phyloP scores from a whole-genome alignment of 2,888 invertebrate genomes.

The Cartodere bifasciata region DNA sequence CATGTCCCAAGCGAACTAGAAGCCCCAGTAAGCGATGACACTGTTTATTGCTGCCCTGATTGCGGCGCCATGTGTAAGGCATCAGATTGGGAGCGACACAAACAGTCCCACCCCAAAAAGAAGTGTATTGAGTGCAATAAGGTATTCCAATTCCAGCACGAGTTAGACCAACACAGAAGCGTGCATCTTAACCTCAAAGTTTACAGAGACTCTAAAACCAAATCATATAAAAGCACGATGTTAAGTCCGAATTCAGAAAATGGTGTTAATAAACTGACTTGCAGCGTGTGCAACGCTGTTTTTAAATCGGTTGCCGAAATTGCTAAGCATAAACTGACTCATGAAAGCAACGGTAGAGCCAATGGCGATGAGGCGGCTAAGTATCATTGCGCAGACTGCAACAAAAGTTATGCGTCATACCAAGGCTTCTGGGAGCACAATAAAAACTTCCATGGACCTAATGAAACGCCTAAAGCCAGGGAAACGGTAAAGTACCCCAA shows the following conservation, averaged over 20 bases:
- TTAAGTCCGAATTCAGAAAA: conserved; percentile 36
- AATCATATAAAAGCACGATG: conserved; percentile 43
- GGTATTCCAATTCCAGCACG: conserved; percentile 45
- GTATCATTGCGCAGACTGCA: conserved; percentile 43
- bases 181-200: conserved; percentile 53
- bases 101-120: conserved; percentile 42
- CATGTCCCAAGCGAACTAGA: conserved; percentile 32
- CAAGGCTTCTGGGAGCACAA: conserved; percentile 29
- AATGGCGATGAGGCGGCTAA: conserved; percentile 38
- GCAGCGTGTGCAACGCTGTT: conserved; percentile 45
- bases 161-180: conserved; percentile 52
- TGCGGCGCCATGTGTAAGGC: conserved; percentile 46
- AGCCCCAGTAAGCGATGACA: conserved; percentile 40
- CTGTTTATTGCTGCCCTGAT: conserved; percentile 47
- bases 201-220: conserved; percentile 49
- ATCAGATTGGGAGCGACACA: conserved; percentile 45
- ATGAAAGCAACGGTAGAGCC: conserved; percentile 14
- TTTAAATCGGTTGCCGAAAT: conserved; percentile 39
- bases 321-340: conserved; percentile 25
- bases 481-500: conserved; percentile 27
- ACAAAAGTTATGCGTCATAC: conserved; percentile 34
- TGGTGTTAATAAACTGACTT: conserved; percentile 35
- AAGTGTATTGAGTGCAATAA: conserved; percentile 51
- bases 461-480: conserved; percentile 14
- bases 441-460: conserved; percentile 25